Evolutionary conservation across 2,888 invertebrate genomes (phyloP), one percentile per base, ranked within the genome.

Genomic region (Erebia epiphron): DNA sequence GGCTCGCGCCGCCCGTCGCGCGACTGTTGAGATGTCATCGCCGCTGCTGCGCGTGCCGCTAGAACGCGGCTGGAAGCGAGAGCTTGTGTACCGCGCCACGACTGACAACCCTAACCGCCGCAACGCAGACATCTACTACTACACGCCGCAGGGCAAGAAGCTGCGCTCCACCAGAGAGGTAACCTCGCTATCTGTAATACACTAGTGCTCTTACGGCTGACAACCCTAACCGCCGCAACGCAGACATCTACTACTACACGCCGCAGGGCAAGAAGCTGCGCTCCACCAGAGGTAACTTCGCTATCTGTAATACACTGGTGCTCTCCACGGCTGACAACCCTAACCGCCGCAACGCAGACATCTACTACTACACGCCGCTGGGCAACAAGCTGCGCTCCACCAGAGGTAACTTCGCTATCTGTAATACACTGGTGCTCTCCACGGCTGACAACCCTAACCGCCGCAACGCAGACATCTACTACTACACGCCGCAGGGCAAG

Each of bases 181-280:
- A 13, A 35, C 35, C 2, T 35, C 7, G 35, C 35, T 35, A 35
- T 35, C 35, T 35, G 35, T 7, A 35, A 35, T 26, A 26, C 26
- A 26, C 7, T 35, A 7, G 7, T 35, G 35, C 35, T 35, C 35
- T 35, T 1, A 94, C 95, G 2, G 85, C 91, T 1, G 95, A 95
- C 78, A 72, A 87, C 73, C 83, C 89, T 82, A 83, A 85, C 79
- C 68, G 95, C 85, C 83, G 94, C 86, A 86, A 95, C 86, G 96
- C 96, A 0, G 98, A 98, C 87, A 96, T 97, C 46, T 97, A 97
- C 88, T 98, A 98, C 86, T 97, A 96, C 83, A 95, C 97, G 67
- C 98, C 98, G 4, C 86, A 86, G 16, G 97, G 97, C 0, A 96
- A 96, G 85, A 98, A 97, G 86, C 91, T 97, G 35, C 91, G 97